Conservation (phyloP, 2,113 vertebrate genomes). For the Eubucco bourcierii region DNA sequence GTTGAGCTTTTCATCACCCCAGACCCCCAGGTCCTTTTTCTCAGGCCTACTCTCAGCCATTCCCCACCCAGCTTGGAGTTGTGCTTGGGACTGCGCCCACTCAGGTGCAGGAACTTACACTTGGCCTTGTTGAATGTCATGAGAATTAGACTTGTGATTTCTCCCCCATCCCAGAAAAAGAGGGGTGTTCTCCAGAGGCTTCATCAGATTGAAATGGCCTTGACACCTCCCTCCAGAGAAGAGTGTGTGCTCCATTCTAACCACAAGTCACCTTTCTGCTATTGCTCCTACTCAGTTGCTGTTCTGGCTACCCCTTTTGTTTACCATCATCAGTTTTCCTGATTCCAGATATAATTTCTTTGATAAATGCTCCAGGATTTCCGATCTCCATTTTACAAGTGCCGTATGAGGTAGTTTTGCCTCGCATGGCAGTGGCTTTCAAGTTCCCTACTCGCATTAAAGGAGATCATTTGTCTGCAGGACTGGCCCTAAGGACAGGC, state of each 20-base stretch:
- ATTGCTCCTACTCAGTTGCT: not conserved
- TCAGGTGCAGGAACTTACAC: too few species aligned
- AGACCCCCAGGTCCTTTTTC: too few species aligned
- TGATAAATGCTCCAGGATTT: not conserved
- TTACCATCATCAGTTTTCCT: not conserved
- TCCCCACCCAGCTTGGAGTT: too few species aligned
- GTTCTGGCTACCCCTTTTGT: accelerated
- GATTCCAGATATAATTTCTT: not conserved
- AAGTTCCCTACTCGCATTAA: not conserved
- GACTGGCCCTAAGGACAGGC: not conserved
- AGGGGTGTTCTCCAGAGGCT: not conserved
- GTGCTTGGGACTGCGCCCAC: too few species aligned
- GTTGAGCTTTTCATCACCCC: too few species aligned
- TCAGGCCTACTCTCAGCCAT: too few species aligned
- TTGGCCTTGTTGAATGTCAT: too few species aligned
- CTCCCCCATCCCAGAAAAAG: not conserved
- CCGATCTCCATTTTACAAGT: not conserved
- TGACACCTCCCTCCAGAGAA: not conserved
- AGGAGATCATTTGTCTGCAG: not conserved
- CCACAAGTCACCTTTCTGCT: not conserved
- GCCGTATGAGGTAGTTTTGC: not conserved
- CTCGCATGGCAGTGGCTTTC: not conserved
- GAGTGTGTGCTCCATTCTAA: not conserved
- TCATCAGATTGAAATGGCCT: not conserved
- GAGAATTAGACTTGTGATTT: not conserved